Evolutionary conservation across 1,140 invertebrate species (phyloP).

Genomic region (Drosophila lacteicornis): DNA sequence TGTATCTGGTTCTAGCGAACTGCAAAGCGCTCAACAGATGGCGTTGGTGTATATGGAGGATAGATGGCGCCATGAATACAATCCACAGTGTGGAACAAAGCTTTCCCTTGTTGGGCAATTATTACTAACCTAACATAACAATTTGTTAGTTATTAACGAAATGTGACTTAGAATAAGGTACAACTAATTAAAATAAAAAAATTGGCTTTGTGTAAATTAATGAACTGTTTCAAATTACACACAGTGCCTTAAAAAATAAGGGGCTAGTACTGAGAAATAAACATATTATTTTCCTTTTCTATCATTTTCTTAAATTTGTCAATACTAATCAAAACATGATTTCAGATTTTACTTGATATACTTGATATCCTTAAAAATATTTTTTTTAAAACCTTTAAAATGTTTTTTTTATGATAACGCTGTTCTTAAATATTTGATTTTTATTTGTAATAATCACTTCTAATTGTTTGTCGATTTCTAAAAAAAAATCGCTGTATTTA

Average conservation of each 20-base stretch:
- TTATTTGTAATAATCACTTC: no score
- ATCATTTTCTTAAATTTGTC: background rate
- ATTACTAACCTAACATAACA: constrained; percentile 1
- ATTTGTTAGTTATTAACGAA: background rate
- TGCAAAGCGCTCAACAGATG: constrained; percentile 55
- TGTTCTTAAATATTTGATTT: no score
- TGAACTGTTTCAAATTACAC: background rate
- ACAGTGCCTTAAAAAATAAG: no score
- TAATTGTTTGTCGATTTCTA: no score
- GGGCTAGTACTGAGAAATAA: no score
- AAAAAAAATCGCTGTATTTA: no score
- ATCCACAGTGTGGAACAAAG: constrained; percentile 58
- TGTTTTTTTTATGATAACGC: no score
- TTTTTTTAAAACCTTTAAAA: no score
- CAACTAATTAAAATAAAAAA: background rate
- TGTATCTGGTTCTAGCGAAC: background rate
- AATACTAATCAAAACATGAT: background rate
- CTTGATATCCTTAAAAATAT: no score
- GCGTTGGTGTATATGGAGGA: constrained; percentile 14
- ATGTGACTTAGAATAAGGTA: no score
- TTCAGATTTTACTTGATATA: no score
- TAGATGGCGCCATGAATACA: constrained; percentile 57
- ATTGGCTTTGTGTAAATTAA: background rate
- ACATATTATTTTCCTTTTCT: background rate
- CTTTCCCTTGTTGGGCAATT: constrained; percentile 9